phyloP scores from a whole-genome alignment of 2,113 vertebrate genomes.

The Poecile atricapillus region DNA sequence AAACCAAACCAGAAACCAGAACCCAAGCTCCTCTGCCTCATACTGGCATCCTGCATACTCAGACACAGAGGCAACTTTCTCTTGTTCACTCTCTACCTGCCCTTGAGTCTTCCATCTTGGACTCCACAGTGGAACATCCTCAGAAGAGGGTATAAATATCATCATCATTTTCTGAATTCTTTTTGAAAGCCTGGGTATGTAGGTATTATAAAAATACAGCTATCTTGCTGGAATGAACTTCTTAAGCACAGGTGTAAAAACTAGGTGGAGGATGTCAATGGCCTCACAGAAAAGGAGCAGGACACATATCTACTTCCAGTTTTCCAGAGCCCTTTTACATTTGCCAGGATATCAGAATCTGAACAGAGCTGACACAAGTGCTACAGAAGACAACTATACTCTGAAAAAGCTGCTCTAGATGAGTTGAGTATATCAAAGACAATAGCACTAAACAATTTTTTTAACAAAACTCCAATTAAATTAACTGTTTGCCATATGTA shows the following conservation, averaged over 20 bases:
- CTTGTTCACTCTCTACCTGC: neutral
- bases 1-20: neutral
- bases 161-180: neutral
- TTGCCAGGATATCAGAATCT: neutral
- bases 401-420: neutral
- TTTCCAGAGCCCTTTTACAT: neutral
- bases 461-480: neutral
- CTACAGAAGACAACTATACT: neutral
- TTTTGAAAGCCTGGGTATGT: neutral
- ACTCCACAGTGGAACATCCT: neutral
- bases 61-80: fast-evolving
- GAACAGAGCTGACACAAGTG: neutral
- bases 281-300: neutral
- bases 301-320: neutral
- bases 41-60: neutral
- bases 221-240: neutral
- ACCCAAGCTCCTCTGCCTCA: neutral
- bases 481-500: neutral
- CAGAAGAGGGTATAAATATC: neutral
- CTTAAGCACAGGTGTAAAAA: neutral
- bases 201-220: neutral
- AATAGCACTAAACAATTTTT: neutral
- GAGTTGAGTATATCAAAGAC: neutral
- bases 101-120: neutral
- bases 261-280: neutral